These are phyloP conservation scores for Nycteola revayana DNA, from an alignment of 2,888 invertebrate genomes.

Conservation along the genomic window DNA sequence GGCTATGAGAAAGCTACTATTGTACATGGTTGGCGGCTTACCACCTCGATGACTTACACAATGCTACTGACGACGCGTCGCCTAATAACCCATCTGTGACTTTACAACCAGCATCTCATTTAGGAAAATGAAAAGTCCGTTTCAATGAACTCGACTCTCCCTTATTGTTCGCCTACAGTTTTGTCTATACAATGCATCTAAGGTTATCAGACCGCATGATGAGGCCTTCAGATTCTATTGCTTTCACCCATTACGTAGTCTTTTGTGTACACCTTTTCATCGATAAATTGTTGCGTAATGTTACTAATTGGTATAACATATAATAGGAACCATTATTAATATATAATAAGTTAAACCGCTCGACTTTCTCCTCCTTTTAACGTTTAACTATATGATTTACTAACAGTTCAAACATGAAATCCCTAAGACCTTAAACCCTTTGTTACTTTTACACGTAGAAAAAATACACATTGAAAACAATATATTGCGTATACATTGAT, in stretches of 20 bases:
- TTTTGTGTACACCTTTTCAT: conserved; percentile 55
- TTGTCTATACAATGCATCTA: conserved; percentile 62
- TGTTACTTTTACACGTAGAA: too few relatives aligned
- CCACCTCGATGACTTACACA: conserved; percentile 57
- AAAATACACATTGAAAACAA: too few relatives aligned
- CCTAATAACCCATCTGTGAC: conserved; percentile 61
- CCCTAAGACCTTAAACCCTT: too few relatives aligned
- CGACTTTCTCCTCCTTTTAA: conserved; percentile 43
- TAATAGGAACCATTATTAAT: conserved; percentile 33
- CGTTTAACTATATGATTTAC: conserved; percentile 26
- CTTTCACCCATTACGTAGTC: conserved; percentile 73
- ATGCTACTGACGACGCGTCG: conserved; percentile 61
- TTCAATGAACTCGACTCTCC: conserved; percentile 61
- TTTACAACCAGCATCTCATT: conserved; percentile 68
- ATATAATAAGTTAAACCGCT: conserved; percentile 31
- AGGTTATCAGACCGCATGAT: conserved; percentile 79
- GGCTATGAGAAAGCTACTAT: conserved; percentile 64
- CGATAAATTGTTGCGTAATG: conserved; percentile 50
- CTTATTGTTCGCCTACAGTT: conserved; percentile 57
- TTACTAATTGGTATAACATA: conserved; percentile 42
- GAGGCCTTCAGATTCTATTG: conserved; percentile 66
- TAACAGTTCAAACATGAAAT: too few relatives aligned
- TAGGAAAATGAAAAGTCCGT: conserved; percentile 72
- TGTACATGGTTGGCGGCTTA: conserved; percentile 45
- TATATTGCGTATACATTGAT: too few relatives aligned